These are phyloP conservation scores for Asarcornis scutulata DNA, from an alignment of 2,113 vertebrate species.

Conservation along the genomic window DNA sequence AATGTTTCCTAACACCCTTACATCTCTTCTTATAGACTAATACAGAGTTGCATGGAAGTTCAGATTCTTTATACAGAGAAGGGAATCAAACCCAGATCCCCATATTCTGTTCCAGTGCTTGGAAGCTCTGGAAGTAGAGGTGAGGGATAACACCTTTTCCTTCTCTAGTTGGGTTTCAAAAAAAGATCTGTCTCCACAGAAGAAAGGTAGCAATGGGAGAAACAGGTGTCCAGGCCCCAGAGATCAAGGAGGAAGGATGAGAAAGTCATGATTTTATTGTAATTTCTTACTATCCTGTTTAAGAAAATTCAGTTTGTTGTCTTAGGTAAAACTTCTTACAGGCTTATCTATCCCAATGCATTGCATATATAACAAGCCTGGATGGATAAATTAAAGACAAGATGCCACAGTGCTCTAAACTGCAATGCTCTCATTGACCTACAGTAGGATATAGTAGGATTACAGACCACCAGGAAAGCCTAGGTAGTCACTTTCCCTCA, in stretches of 20 bases:
- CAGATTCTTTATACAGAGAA: neutral
- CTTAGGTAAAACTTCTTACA: neutral
- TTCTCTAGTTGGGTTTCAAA: neutral
- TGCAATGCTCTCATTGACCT: neutral
- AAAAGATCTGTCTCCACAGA: neutral
- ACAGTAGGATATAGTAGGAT: neutral
- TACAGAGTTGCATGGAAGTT: neutral
- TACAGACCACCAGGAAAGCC: neutral
- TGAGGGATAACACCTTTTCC: neutral
- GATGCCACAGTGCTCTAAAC: neutral
- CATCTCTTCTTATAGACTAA: neutral
- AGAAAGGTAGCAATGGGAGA: neutral
- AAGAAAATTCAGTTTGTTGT: neutral
- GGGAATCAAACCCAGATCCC: neutral
- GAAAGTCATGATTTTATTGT: neutral
- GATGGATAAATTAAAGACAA: neutral
- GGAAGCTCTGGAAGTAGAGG: neutral
- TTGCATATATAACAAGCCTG: neutral
- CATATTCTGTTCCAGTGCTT: neutral
- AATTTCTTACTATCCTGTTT: neutral
- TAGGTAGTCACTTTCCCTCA: neutral
- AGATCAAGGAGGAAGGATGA: neutral
- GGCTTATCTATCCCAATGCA: neutral
- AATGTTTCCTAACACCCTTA: neutral
- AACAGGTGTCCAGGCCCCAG: neutral